Evolutionary conservation across 2,888 invertebrate genomes (phyloP).

Genomic region (Sinelater perroti): DNA sequence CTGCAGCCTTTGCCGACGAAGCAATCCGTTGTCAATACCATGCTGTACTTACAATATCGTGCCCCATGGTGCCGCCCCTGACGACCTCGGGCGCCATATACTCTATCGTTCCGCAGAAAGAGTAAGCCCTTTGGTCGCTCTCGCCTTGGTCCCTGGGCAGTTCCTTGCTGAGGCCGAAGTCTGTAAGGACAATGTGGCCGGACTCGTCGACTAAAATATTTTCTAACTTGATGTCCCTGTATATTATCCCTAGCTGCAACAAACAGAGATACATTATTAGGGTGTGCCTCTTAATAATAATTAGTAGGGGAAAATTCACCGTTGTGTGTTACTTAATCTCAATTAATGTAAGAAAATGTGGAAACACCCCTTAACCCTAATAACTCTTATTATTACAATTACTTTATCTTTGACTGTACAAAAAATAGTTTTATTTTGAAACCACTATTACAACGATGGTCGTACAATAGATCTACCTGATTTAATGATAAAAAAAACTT

Average conservation of each 20-base stretch:
- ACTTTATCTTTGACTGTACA: too few species aligned
- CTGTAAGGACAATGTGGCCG: conserved; percentile 96
- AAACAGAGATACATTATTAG: conserved; percentile 19
- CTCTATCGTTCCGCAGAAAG: conserved; percentile 98
- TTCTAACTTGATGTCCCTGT: conserved; percentile 97
- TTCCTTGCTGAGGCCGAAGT: conserved; percentile 98
- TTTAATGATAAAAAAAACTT: too few species aligned
- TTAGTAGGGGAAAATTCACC: not conserved
- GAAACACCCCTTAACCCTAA: too few species aligned
- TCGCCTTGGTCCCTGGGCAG: conserved; percentile 66
- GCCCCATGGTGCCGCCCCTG: conserved; percentile 86
- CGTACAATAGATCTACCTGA: too few species aligned
- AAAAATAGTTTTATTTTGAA: too few species aligned
- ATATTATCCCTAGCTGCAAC: conserved; percentile 93
- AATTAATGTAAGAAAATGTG: too few species aligned
- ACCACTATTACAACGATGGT: too few species aligned
- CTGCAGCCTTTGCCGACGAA: too few species aligned
- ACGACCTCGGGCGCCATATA: conserved; percentile 94
- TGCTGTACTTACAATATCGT: conserved; percentile 94
- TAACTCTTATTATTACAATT: too few species aligned
- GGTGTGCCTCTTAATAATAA: not conserved
- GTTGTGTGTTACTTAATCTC: too few species aligned
- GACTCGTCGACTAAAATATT: conserved; percentile 94
- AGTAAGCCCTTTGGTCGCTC: conserved; percentile 85
- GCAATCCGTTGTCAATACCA: too few species aligned